Percentiles rank a stretch among this genome's conserved stretches.
Conservation (phyloP, 2,113 vertebrate genomes). For the Danionella cerebrum region DNA sequence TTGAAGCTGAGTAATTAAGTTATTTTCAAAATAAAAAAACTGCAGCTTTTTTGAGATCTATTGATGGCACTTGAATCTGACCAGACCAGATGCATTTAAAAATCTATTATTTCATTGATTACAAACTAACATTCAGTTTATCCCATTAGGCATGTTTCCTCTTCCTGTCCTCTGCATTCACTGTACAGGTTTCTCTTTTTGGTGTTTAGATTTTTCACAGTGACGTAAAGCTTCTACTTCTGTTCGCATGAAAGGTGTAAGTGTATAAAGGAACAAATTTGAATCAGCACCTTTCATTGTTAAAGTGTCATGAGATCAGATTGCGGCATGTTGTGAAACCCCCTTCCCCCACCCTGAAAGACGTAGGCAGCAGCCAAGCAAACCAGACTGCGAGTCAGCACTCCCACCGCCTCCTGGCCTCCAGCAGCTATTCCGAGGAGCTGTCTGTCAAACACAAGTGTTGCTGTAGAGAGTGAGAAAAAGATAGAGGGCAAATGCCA, state of each 20-base stretch:
- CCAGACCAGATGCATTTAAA: too few relatives aligned
- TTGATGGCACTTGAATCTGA: too few relatives aligned
- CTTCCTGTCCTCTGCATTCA: neutral
- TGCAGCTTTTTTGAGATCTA: too few relatives aligned
- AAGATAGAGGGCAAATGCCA: slow-evolving; percentile 40
- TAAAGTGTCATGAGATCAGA: slow-evolving; percentile 14
- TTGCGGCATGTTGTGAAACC: slow-evolving; percentile 14
- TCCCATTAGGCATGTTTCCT: too few relatives aligned
- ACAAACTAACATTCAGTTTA: too few relatives aligned
- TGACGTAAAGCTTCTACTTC: neutral
- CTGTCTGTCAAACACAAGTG: slow-evolving; percentile 57
- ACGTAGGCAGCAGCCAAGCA: slow-evolving; percentile 45
- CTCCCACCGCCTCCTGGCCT: slow-evolving; percentile 38
- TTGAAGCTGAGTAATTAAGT: too few relatives aligned
- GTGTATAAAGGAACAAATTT: neutral
- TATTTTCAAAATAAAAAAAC: too few relatives aligned
- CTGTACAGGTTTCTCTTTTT: neutral
- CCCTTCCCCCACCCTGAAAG: slow-evolving; percentile 26
- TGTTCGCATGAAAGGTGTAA: neutral
- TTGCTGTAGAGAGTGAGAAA: slow-evolving; percentile 39
- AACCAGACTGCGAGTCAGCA: slow-evolving; percentile 52
- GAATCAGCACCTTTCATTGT: slow-evolving; percentile 10
- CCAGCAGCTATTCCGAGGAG: slow-evolving; percentile 51
- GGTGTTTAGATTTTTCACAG: neutral
- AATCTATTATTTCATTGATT: too few relatives aligned